Percentiles rank a stretch among this genome's conserved stretches.
Conservation (phyloP, 2,113 vertebrate species). For the Leptobrachium leishanense region DNA sequence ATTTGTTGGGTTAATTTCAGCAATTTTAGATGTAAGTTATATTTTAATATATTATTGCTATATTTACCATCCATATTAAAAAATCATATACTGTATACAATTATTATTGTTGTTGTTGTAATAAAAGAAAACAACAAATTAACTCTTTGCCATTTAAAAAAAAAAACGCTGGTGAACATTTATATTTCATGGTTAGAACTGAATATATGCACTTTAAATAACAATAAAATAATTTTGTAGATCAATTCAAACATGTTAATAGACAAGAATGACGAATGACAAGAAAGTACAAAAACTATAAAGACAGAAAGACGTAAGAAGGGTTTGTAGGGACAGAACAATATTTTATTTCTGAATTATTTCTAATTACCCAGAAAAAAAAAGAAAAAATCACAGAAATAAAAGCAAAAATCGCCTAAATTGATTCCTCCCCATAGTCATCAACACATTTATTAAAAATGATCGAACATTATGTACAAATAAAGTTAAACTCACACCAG, state of each 20-base stretch:
- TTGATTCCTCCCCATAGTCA: constrained; percentile 19
- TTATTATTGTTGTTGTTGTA: no score
- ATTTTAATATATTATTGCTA: no score
- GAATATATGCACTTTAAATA: no score
- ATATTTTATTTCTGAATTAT: not conserved
- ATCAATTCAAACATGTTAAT: not conserved
- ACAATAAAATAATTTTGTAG: no score
- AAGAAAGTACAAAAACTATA: not conserved
- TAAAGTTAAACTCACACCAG: constrained; percentile 52
- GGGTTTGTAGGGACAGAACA: not conserved
- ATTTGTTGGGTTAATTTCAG: no score
- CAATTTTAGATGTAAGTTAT: no score
- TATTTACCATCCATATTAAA: no score
- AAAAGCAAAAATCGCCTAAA: not conserved
- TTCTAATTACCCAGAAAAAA: not conserved
- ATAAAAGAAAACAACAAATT: no score
- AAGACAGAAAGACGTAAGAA: not conserved
- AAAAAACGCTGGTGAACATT: no score
- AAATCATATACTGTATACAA: no score
- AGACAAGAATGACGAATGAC: not conserved
- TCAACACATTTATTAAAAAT: constrained; percentile 79
- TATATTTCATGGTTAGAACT: no score
- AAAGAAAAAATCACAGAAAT: not conserved
- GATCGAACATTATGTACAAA: constrained; percentile 63
- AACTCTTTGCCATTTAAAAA: no score